Evolutionary conservation across 2,113 vertebrate genomes (phyloP), one percentile per base, ranked within the genome.

Genomic region (Galbula dea): DNA sequence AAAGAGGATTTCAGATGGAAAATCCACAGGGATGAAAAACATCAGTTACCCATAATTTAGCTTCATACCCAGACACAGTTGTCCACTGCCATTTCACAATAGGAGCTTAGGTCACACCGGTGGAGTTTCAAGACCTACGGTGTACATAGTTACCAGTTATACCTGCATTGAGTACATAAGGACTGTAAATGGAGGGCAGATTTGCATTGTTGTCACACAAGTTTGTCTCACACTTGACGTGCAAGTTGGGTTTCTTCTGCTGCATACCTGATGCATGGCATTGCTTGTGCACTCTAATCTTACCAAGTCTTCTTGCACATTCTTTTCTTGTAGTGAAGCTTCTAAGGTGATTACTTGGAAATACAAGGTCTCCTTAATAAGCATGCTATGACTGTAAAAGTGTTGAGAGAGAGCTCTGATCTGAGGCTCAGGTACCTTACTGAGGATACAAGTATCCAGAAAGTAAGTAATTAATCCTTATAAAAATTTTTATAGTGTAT

Each of bases 341-440:
- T 96, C 97, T 97, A 97, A 97, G 89, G 95, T 97, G 97, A 72
- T 96, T 96, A 96, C 96, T 97, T 93, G 96, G 97, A 97, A 96
- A 96, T 59, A 90, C 94, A 94, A 89, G 93, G 83, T 97, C 96
- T 97, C 82, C 97, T 97, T 97, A 97, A 96, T 97, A 98, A 96
- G 97, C 96, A 96, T 96, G 86, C 86, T 96, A 94, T 97, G 97
- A 96, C 95, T 97, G 95, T 97, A 96, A 95, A 94, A 95, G 95
- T 95, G 48, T 97, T 88, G 34, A 96, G 89, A 97, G 90, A 93
- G 90, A 92, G 94, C 95, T 95, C 48, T 80, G 94, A 95, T 88
- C 46, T 93, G 95, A 54, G 49, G 93, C 91, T 95, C 86, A 93
- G 96, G 94, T 95, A 94, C 95, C 89, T 96, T 97, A 95, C 94